Evolutionary conservation across 2,888 invertebrate genomes (phyloP).

Genomic region (Eupithecia tripunctaria): DNA sequence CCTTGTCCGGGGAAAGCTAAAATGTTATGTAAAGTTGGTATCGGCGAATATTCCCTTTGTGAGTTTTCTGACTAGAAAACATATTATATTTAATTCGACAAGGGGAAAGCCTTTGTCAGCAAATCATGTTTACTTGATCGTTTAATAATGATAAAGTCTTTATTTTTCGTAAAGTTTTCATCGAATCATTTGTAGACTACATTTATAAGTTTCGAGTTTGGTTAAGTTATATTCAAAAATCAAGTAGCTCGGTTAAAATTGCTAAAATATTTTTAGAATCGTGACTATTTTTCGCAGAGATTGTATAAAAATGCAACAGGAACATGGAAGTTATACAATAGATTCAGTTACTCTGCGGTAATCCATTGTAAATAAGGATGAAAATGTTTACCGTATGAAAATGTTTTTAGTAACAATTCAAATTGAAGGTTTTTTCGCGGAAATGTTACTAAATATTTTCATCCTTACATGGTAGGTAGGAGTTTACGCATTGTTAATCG

Average conservation of each 20-base stretch:
- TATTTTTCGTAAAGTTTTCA: too few species aligned
- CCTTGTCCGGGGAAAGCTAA: neutral
- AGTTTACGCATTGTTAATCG: too few species aligned
- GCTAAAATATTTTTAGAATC: neutral
- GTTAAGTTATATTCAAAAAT: neutral
- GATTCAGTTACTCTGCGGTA: too few species aligned
- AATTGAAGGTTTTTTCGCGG: too few species aligned
- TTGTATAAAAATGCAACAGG: neutral
- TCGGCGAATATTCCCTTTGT: neutral
- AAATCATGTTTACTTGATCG: neutral
- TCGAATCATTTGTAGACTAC: too few species aligned
- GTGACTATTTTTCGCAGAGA: neutral
- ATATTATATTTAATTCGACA: conserved; percentile 3
- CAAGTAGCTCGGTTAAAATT: neutral
- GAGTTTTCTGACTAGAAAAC: neutral
- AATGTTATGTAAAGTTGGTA: neutral
- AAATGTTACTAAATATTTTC: too few species aligned
- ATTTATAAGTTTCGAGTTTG: too few species aligned
- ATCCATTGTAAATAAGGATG: too few species aligned
- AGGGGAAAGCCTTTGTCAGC: neutral
- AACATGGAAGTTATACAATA: too few species aligned
- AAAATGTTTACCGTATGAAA: too few species aligned
- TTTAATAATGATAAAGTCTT: neutral
- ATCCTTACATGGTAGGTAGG: too few species aligned
- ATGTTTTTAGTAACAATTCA: too few species aligned